Conservation (phyloP, 2,888 invertebrate genomes). For the Tribolium freemani region DNA sequence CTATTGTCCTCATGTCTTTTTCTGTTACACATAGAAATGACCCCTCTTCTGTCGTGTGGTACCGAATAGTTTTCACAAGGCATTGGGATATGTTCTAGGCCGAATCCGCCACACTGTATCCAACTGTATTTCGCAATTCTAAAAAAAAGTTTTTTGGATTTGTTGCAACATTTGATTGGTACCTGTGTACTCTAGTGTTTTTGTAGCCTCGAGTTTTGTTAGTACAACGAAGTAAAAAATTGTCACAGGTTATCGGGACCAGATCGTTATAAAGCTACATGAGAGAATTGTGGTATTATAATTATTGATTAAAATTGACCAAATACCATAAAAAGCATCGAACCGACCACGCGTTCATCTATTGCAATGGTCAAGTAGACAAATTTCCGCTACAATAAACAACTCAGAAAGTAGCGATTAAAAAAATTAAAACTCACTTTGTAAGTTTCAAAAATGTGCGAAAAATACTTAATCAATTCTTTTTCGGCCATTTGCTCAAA, state of each 20-base stretch:
- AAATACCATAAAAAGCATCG: slow-evolving; percentile 73
- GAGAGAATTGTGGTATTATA: neutral
- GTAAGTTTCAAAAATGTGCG: slow-evolving; percentile 61
- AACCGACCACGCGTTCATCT: slow-evolving; percentile 68
- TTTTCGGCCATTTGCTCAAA: slow-evolving; percentile 68
- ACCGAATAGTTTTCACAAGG: slow-evolving; percentile 79
- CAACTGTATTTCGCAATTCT: slow-evolving; percentile 78
- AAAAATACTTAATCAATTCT: slow-evolving; percentile 68
- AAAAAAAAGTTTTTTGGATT: neutral
- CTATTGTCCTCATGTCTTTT: slow-evolving; percentile 77
- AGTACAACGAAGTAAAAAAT: slow-evolving; percentile 73
- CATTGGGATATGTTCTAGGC: slow-evolving; percentile 66
- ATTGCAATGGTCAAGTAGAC: slow-evolving; percentile 72
- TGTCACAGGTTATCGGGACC: slow-evolving; percentile 72
- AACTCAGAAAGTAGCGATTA: neutral
- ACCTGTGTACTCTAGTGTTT: slow-evolving; percentile 73
- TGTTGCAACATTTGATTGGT: slow-evolving; percentile 15
- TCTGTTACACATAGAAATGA: slow-evolving; percentile 81
- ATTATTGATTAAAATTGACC: neutral
- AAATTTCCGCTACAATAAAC: slow-evolving; percentile 72
- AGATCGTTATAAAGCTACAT: slow-evolving; percentile 74
- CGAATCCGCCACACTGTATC: slow-evolving; percentile 78
- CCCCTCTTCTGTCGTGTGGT: slow-evolving; percentile 76
- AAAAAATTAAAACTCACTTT: slow-evolving; percentile 47
- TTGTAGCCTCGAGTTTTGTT: slow-evolving; percentile 69